Conservation (phyloP, 92 coral and sea anemone genomes). For the Epizoanthus stellaris region DNA sequence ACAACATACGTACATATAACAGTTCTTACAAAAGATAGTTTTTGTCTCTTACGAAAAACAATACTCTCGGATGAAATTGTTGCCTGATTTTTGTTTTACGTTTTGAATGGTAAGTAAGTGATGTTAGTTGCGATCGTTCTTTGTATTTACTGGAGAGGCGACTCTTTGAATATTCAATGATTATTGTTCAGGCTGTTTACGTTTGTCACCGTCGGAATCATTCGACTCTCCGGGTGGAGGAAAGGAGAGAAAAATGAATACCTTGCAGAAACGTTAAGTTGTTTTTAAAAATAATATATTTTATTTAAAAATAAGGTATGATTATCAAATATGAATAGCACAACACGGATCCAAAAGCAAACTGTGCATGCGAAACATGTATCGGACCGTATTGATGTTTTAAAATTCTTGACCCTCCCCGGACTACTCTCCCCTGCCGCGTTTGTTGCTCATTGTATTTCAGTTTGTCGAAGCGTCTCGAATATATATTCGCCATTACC, state of each 20-base stretch:
- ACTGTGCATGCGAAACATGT: not conserved
- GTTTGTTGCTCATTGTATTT: not conserved
- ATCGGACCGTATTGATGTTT: not conserved
- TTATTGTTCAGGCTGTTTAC: not conserved
- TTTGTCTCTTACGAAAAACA: not conserved
- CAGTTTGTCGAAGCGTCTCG: conserved; percentile 6
- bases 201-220: not conserved
- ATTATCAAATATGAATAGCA: not conserved
- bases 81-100: not conserved
- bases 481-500: not conserved
- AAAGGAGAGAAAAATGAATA: not conserved
- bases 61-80: not conserved
- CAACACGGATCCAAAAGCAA: not conserved
- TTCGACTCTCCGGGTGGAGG: not conserved
- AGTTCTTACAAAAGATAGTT: not conserved
- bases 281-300: not conserved
- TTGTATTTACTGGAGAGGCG: not conserved
- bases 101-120: not conserved
- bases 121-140: not conserved
- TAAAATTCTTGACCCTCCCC: not conserved
- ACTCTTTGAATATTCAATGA: not conserved
- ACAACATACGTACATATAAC: not conserved
- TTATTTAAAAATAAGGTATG: no score
- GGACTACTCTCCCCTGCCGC: not conserved
- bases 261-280: not conserved